These are phyloP conservation scores for Cheumatopsyche charites DNA, from an alignment of 1,140 invertebrate genomes.

Conservation along the genomic window DNA sequence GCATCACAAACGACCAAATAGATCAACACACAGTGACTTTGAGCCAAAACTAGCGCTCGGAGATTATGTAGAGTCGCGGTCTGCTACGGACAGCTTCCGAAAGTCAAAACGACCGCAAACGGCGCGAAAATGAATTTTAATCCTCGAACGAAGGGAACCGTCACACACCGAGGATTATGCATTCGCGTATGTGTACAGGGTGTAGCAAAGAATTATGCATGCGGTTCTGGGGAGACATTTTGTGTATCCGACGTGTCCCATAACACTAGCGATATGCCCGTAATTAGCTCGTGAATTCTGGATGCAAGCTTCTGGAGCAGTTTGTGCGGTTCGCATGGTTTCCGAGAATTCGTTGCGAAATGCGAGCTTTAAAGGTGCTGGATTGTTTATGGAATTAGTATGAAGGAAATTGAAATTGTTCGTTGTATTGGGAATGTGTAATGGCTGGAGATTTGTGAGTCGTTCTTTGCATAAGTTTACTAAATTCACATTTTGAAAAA, in stretches of 20 bases:
- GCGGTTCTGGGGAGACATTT: neutral
- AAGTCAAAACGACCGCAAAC: slow-evolving; percentile 4
- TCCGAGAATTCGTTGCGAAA: neutral
- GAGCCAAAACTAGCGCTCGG: too few species aligned
- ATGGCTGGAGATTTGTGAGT: too few species aligned
- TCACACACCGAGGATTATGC: neutral
- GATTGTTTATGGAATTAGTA: too few species aligned
- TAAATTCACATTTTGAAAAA: too few species aligned
- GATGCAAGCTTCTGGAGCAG: neutral
- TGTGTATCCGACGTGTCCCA: neutral
- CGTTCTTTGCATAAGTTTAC: too few species aligned
- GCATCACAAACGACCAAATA: too few species aligned
- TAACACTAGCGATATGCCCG: slow-evolving; percentile 7
- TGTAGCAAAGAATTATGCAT: slow-evolving; percentile 3
- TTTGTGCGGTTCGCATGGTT: neutral
- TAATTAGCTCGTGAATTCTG: slow-evolving; percentile 35
- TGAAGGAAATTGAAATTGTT: too few species aligned
- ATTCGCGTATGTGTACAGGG: neutral
- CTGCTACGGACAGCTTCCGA: neutral
- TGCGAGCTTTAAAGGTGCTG: neutral
- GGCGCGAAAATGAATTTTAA: slow-evolving; percentile 8
- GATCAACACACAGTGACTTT: too few species aligned
- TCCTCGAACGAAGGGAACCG: neutral
- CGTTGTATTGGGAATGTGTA: too few species aligned
- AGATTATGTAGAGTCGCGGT: neutral